Evolutionary conservation across 35 echinoderm and acorn worm genomes (phyloP).

Genomic region (Diadema setosum): DNA sequence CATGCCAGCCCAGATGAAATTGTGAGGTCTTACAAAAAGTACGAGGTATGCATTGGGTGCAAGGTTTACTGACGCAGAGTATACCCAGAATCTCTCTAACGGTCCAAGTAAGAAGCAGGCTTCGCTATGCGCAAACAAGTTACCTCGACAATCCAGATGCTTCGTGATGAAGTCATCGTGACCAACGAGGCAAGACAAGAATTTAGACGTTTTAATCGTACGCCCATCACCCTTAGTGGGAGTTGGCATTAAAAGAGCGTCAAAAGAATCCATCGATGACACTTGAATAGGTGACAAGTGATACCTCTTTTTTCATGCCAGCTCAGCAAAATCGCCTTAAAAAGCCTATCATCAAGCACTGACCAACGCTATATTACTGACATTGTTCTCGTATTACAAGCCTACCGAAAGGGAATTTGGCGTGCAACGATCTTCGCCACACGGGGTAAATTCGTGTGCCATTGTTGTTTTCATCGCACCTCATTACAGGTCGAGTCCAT

Average conservation of each 20-base stretch:
- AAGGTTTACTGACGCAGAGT: too few species aligned
- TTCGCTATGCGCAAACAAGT: too few species aligned
- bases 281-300: conserved; percentile 10
- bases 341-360: conserved; percentile 5
- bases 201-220: conserved; percentile 6
- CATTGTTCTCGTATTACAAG: conserved; percentile 22
- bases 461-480: too few species aligned
- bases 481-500: too few species aligned
- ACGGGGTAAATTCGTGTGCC: too few species aligned
- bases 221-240: neutral
- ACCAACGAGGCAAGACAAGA: too few species aligned
- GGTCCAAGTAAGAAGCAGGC: too few species aligned
- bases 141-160: too few species aligned
- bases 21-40: neutral
- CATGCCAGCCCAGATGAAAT: neutral
- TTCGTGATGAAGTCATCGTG: too few species aligned
- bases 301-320: conserved; percentile 17
- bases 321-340: conserved; percentile 2
- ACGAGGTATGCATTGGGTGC: neutral
- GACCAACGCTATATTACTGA: neutral
- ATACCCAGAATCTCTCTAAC: too few species aligned
- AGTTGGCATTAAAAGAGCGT: neutral
- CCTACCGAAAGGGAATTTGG: neutral
- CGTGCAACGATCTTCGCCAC: too few species aligned
- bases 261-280: neutral